Percentiles rank a stretch among this genome's conserved stretches.
Conservation (phyloP, 1,140 invertebrate species). For the Musca vetustissima region DNA sequence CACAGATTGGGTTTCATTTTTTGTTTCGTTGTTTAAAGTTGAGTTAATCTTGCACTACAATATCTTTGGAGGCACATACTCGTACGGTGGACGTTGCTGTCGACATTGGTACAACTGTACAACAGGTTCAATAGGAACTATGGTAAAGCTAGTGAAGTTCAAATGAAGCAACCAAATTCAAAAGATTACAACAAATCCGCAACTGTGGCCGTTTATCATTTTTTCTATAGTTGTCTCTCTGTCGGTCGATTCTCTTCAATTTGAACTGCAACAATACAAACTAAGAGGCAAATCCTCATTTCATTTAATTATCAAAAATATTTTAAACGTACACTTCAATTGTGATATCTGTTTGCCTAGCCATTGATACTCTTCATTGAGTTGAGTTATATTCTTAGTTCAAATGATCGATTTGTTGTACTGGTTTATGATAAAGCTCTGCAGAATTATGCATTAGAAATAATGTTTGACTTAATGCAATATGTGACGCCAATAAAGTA, state of each 20-base stretch:
- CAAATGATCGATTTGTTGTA: no score
- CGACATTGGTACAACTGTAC: not conserved
- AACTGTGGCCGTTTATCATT: slow-evolving; percentile 18
- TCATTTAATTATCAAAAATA: slow-evolving; percentile 23
- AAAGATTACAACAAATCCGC: slow-evolving; percentile 16
- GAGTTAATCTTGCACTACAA: no score
- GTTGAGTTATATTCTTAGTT: no score
- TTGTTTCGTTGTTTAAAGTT: no score
- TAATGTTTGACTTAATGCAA: no score
- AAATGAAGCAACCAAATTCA: not conserved
- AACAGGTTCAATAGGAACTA: slow-evolving; percentile 5
- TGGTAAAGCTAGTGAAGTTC: not conserved
- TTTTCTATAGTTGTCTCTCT: not conserved
- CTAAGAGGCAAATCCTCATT: slow-evolving; percentile 13
- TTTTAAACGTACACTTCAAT: slow-evolving; percentile 9
- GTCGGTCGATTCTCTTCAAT: slow-evolving; percentile 5
- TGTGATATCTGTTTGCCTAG: no score
- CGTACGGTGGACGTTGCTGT: not conserved
- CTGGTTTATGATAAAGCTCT: no score
- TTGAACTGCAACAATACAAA: slow-evolving; percentile 4
- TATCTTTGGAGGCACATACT: slow-evolving; percentile 1
- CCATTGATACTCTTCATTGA: no score
- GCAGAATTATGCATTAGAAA: no score
- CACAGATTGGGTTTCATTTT: not conserved
- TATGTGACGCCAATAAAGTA: no score